These are phyloP conservation scores for Artibeus lituratus DNA, from an alignment of 2,797 vertebrate species.

Conservation along the genomic window DNA sequence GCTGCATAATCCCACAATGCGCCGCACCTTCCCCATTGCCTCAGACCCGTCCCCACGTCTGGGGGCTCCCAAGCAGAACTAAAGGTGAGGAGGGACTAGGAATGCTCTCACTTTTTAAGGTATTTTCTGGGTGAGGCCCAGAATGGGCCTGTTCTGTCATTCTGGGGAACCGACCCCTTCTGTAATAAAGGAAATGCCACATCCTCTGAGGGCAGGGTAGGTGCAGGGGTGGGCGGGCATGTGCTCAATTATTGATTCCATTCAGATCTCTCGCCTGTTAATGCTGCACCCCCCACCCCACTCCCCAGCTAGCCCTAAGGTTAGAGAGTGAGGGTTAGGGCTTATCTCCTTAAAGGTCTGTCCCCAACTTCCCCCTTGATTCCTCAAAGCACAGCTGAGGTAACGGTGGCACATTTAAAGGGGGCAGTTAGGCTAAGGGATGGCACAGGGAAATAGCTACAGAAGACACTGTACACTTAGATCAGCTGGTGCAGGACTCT, in stretches of 20 bases:
- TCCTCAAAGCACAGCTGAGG: background rate
- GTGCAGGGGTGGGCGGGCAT: rapidly evolving
- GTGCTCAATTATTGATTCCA: background rate
- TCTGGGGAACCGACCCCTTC: background rate
- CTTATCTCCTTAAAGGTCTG: background rate
- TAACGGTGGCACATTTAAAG: background rate
- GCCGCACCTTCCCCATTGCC: background rate
- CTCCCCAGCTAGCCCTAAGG: background rate
- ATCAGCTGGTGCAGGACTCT: background rate
- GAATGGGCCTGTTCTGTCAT: background rate
- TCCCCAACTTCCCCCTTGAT: background rate
- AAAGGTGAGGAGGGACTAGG: background rate
- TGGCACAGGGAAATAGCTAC: background rate
- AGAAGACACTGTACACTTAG: too few species aligned
- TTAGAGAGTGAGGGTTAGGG: background rate
- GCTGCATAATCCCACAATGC: rapidly evolving
- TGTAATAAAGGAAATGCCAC: background rate
- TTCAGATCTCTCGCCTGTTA: background rate
- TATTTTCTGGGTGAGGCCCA: background rate
- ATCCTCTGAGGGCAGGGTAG: background rate
- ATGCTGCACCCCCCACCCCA: too few species aligned
- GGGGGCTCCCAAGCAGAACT: background rate
- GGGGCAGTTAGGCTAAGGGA: background rate
- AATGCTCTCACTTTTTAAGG: background rate
- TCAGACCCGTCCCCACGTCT: rapidly evolving